Percentiles rank a stretch among this genome's conserved stretches.
Evolutionary conservation across 2,888 invertebrate species (phyloP).

Genomic region (Drosophila rubida): DNA sequence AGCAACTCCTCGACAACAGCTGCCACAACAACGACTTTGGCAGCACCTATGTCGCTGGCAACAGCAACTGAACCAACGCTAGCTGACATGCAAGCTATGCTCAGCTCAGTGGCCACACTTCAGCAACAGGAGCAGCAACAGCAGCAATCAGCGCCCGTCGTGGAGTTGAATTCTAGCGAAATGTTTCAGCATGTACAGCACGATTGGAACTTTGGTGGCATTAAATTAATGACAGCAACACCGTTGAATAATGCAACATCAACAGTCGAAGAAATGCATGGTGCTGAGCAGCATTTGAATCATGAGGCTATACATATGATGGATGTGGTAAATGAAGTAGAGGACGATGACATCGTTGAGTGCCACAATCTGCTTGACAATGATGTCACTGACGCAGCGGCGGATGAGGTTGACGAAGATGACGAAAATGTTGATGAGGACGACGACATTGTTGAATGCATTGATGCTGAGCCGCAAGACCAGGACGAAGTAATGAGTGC

Average conservation of each 20-base stretch:
- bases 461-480: slow-evolving; percentile 57
- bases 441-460: slow-evolving; percentile 72
- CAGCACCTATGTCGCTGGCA: slow-evolving; percentile 40
- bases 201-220: slow-evolving; percentile 84
- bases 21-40: slow-evolving; percentile 47
- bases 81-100: slow-evolving; percentile 69
- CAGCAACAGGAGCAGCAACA: slow-evolving; percentile 60
- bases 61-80: slow-evolving; percentile 51
- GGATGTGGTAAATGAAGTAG: slow-evolving; percentile 61
- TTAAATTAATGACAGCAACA: slow-evolving; percentile 65
- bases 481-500: slow-evolving; percentile 53
- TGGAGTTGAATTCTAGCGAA: slow-evolving; percentile 71
- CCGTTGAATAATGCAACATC: slow-evolving; percentile 23
- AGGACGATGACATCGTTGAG: slow-evolving; percentile 65
- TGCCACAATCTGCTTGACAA: slow-evolving; percentile 58
- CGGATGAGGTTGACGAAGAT: slow-evolving; percentile 42
- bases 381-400: slow-evolving; percentile 14
- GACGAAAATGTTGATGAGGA: slow-evolving; percentile 61
- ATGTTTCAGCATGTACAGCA: slow-evolving; percentile 84
- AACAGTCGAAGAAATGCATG: slow-evolving; percentile 42
- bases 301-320: slow-evolving; percentile 66
- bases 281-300: slow-evolving; percentile 50
- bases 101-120: slow-evolving; percentile 66
- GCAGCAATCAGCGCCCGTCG: slow-evolving; percentile 35
- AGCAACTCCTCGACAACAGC: slow-evolving; percentile 62